Percentiles rank a stretch among this genome's conserved stretches.
phyloP scores from a whole-genome alignment of 35 echinoderm and acorn worm genomes.

The Apostichopus californicus region DNA sequence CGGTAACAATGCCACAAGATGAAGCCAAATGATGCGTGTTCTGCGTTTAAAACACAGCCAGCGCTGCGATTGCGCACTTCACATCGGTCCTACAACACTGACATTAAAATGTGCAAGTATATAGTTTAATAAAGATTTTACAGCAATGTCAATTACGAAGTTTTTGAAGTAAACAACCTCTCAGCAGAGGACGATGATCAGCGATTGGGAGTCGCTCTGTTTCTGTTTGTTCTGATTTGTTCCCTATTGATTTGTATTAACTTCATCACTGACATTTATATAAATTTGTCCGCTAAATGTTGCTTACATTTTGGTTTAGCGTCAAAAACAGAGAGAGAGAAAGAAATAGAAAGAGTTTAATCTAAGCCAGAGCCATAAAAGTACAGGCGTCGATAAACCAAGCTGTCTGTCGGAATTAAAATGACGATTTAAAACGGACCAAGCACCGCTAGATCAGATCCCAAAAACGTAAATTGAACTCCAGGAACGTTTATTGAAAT shows the following conservation, averaged over 20 bases:
- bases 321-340: background rate
- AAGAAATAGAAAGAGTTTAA: background rate
- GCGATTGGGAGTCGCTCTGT: background rate
- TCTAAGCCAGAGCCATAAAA: constrained; percentile 2
- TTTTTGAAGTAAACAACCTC: too few relatives aligned
- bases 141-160: too few relatives aligned
- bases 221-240: background rate
- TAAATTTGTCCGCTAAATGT: background rate
- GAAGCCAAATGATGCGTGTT: too few relatives aligned
- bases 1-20: too few relatives aligned
- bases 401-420: constrained; percentile 13
- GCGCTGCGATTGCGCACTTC: too few relatives aligned
- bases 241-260: background rate
- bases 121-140: too few relatives aligned
- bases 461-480: constrained; percentile 39
- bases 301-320: background rate
- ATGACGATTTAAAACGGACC: constrained; percentile 30
- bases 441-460: constrained; percentile 6
- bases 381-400: constrained; percentile 11
- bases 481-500: constrained; percentile 39
- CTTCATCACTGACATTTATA: background rate
- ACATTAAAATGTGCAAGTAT: too few relatives aligned
- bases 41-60: too few relatives aligned
- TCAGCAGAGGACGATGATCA: too few relatives aligned
- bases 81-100: too few relatives aligned